These are phyloP conservation scores for Siniperca scherzeri DNA, from an alignment of 2,797 vertebrate species.

Conservation along the genomic window DNA sequence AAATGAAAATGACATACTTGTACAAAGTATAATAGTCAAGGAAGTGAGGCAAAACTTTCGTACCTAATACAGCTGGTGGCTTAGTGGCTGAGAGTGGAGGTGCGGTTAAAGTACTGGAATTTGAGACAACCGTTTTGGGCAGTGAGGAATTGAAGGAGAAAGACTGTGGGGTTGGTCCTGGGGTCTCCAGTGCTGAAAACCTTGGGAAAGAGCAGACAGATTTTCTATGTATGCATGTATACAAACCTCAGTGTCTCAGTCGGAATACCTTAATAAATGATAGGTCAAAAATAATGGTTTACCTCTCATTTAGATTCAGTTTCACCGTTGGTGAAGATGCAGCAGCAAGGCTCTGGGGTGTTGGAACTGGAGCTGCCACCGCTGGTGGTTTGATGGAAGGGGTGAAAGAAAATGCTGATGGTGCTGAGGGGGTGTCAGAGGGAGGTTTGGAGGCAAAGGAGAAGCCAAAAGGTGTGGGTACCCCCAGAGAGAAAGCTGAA, in stretches of 20 bases:
- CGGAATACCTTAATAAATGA: neutral
- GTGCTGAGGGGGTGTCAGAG: conserved; percentile 62
- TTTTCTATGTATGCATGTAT: neutral
- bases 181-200: conserved; percentile 84
- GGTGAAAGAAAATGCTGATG: conserved; percentile 79
- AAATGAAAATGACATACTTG: neutral
- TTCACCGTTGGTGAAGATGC: conserved; percentile 85
- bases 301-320: conserved; percentile 93
- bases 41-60: neutral
- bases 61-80: conserved; percentile 70
- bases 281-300: conserved; percentile 32
- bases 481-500: conserved; percentile 70
- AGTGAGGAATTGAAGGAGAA: conserved; percentile 84
- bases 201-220: conserved; percentile 72
- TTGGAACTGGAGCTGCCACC: conserved; percentile 17
- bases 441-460: conserved; percentile 79
- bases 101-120: conserved; percentile 61
- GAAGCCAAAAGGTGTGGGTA: conserved; percentile 69
- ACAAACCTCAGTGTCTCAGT: neutral
- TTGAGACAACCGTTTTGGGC: conserved; percentile 80
- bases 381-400: conserved; percentile 66
- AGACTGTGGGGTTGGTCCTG: conserved; percentile 65
- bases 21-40: neutral
- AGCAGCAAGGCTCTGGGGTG: conserved; percentile 60
- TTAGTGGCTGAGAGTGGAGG: conserved; percentile 68